phyloP scores from a whole-genome alignment of 2,797 vertebrate genomes.

The Crenuchus spilurus region DNA sequence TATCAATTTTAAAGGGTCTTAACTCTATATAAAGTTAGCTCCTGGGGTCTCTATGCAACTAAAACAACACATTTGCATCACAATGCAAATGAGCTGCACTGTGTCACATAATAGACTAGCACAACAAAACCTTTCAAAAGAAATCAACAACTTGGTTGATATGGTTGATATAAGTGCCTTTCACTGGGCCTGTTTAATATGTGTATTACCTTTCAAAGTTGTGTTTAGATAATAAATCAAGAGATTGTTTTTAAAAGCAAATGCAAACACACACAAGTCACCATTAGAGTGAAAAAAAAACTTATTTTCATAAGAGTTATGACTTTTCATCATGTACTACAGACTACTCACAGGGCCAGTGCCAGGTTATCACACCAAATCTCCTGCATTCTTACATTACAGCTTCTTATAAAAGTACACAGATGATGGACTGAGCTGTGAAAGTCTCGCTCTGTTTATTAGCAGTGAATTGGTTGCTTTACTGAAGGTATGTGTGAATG shows the following conservation, averaged over 20 bases:
- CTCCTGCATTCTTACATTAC: conserved; percentile 23
- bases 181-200: conserved; percentile 28
- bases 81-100: conserved; percentile 34
- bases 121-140: conserved; percentile 22
- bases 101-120: conserved; percentile 10
- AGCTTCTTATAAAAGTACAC: conserved; percentile 25
- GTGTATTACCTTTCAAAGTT: conserved; percentile 18
- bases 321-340: conserved; percentile 23
- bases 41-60: conserved; percentile 2
- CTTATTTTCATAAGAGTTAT: neutral
- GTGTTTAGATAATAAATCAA: conserved; percentile 31
- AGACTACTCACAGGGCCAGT: conserved; percentile 5
- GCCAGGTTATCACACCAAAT: conserved; percentile 32
- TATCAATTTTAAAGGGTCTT: conserved; percentile 22
- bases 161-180: neutral
- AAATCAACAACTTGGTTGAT: conserved; percentile 14
- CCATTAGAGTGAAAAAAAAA: neutral
- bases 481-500: neutral
- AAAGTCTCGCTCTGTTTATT: neutral
- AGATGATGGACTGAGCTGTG: conserved; percentile 8
- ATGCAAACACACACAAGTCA: conserved; percentile 16
- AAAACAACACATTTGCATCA: conserved; percentile 36
- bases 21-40: neutral
- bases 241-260: conserved; percentile 22
- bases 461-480: conserved; percentile 27